Evolutionary conservation across 2,888 invertebrate genomes (phyloP), one percentile per base, ranked within the genome.

Genomic region (Heliconius aoede): DNA sequence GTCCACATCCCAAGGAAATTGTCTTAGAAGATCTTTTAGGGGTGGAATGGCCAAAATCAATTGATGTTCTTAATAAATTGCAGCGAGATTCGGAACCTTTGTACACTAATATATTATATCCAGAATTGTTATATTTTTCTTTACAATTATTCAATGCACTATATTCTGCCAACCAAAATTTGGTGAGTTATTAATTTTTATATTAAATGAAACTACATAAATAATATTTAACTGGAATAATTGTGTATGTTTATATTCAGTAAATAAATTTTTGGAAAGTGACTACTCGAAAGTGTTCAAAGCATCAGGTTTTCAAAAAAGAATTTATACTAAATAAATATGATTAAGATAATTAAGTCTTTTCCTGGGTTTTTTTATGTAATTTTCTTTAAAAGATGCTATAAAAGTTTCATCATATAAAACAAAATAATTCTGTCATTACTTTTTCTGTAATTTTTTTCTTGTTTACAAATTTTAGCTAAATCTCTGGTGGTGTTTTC

Each of bases 401-500:
- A 46, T 46, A 4, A 46, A 5, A 46, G 46, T 5, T 40, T 40
- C 15, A 40, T 40, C 15, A 40, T 13, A 15, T 40, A 40, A 0
- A 40, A 40, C 4, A 40, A 40, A 40, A 4, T 40, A 40, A 18
- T 5, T 15, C 40, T 40, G 40, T 18, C 40, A 18, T 40, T 40
- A 40, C 15, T 40, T 40, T 24, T 21, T 21, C 15, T 8, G 13
- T 68, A n/a, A 51, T 75, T 73, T 18, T 51, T 88, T 86, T 75
- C 87, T 1, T 74, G 46, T 40, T 55, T 55, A 55, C 55, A 36
- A 21, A 69, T 77, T 88, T 9, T 82, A 94, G 94, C 74, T 94
- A 15, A 84, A 92, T 75, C 80, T 95, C 46, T 97, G 96, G 97
- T 98, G 98, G 98, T 90, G 95, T 80, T 94, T 98, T 84, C 95